A percentile compares a stretch with the other conserved stretches of the same genome.
These are phyloP conservation scores for Aphelenchoides besseyi DNA, from an alignment of 1,140 invertebrate genomes.

Conservation along the genomic window DNA sequence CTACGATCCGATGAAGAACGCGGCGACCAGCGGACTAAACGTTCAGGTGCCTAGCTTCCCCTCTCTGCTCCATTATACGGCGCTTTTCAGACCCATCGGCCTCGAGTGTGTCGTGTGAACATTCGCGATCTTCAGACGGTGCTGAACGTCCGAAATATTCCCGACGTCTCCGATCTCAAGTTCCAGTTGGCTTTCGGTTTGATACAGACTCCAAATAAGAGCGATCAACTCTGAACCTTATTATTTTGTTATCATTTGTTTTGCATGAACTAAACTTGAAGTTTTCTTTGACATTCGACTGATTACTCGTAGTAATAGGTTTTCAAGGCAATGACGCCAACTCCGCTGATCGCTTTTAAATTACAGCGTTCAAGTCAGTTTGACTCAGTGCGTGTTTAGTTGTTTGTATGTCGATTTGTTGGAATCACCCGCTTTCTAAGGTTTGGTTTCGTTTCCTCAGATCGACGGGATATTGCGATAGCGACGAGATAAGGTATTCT, in stretches of 20 bases:
- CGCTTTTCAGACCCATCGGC: conserved; percentile 35
- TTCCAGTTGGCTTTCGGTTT: conserved; percentile 1
- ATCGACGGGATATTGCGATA: too few species aligned
- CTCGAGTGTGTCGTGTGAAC: conserved; percentile 44
- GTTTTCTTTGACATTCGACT: too few species aligned
- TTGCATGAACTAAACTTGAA: too few species aligned
- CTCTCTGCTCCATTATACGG: conserved; percentile 24
- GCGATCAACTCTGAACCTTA: background rate
- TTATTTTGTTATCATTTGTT: background rate
- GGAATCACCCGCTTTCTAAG: too few species aligned
- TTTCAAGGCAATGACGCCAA: too few species aligned
- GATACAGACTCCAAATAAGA: background rate
- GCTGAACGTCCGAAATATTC: conserved; percentile 1
- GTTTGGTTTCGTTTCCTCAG: too few species aligned
- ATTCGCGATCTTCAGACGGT: conserved; percentile 46
- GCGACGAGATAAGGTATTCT: too few species aligned
- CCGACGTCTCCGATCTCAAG: background rate
- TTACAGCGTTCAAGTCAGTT: too few species aligned
- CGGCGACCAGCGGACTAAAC: conserved; percentile 17
- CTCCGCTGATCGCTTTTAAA: too few species aligned
- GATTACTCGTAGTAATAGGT: too few species aligned
- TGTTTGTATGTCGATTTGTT: too few species aligned
- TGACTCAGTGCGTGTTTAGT: too few species aligned
- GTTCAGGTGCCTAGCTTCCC: conserved; percentile 23
- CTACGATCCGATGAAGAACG: background rate